Evolutionary conservation across 2,797 vertebrate species (phyloP), one percentile per base, ranked within the genome.

Genomic region (Melanotaenia pygmaea): DNA sequence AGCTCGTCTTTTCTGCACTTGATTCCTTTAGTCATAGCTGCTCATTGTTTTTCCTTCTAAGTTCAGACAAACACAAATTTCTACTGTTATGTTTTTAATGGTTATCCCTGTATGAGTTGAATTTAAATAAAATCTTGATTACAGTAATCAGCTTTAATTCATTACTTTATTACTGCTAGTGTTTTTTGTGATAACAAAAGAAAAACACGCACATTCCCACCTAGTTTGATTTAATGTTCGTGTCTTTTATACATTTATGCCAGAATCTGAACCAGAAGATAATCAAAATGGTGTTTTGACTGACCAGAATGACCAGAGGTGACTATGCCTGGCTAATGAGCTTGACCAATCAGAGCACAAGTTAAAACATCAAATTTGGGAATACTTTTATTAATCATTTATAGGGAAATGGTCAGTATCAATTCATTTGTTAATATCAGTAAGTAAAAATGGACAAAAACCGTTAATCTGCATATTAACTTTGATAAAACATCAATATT

Each of bases 81-180:
- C 79, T 78, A 88, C 78, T 74, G 56, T 79, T 83, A 51, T 59
- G 87, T 62, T 65, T 77, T 83, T 86, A 50, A 82, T 70, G 74
- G 70, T 85, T 84, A 83, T 77, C 78, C 62, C 73, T 26, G 72
- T 67, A 73, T 73, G 43, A 85, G 81, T 86, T 83, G 38, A 75
- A 80, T 92, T 81, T 86, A 73, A 91, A 90, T 89, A 80, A 89
- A 88, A 80, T 86, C 83, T 91, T 92, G 76, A 86, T 73, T 76
- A 74, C 65, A 80, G 60, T 84, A 76, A 79, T 74, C 77, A 13
- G 77, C 92, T 94, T 92, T 87, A 91, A 92, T 76, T 74, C 14
- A 43, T 43, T 43, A 18, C 14, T 37, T 37, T 37, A 51, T 12
- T 11, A 4, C n/a, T 38, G 12, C 37, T 38, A 13, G 8, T 37